Evolutionary conservation across 2,888 invertebrate genomes (phyloP), one percentile per base, ranked within the genome.

Genomic region (Parnassius apollo): DNA sequence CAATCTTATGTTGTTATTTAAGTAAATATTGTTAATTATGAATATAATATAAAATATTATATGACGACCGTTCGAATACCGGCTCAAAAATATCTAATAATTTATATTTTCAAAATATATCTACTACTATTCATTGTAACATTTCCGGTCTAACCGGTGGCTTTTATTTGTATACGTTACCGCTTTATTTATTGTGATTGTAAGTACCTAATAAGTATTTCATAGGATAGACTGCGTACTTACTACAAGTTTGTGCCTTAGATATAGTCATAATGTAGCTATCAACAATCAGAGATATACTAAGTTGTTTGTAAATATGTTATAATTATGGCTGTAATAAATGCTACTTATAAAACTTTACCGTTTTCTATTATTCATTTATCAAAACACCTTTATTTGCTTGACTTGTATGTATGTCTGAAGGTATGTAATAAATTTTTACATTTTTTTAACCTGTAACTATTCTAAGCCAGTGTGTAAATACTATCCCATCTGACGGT

Each of bases 121-220:
- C n/a, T 18, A 18, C 13, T 42, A 18, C 0, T 42, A 42, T 42
- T 42, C n/a, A 9, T 48, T 46, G n/a, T 11, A 45, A 13, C 58
- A 9, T 70, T 64, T 64, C 61, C 66, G 62, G 60, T 56, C 35
- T 56, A 42, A 54, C 63, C 62, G 53, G 54, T 50, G 9, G 35
- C 48, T 45, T 65, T 66, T 52, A 49, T 55, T 49, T 49, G 25
- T 56, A 55, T 42, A 42, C 56, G 80, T 83, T 82, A 83, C 83
- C 78, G 78, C 74, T 77, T 75, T 82, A 84, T 83, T 85, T 83
- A 86, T 84, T 71, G 66, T 70, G 68, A 70, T 70, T 61, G 46
- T 58, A 61, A 66, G 62, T 66, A 61, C 65, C 62, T 66, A 81
- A 76, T 79, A 76, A 80, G 62, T 65, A 61, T 68, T 65, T 57